These are phyloP conservation scores for Myoxocephalus aenaeus DNA, from an alignment of 2,797 vertebrate species.

Conservation along the genomic window DNA sequence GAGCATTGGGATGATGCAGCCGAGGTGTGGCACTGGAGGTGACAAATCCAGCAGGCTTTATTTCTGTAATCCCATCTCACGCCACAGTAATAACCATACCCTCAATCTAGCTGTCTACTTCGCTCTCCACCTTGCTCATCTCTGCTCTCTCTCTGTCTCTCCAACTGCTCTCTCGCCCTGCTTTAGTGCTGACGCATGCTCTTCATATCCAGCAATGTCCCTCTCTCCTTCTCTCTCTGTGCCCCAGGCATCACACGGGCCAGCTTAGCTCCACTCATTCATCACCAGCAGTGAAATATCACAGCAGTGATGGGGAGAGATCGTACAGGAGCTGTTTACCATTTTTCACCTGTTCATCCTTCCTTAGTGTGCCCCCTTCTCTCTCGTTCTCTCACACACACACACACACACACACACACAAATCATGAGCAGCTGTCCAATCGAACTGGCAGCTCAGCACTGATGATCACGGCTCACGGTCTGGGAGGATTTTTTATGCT, in stretches of 20 bases:
- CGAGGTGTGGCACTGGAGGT: conserved; percentile 60
- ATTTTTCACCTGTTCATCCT: conserved; percentile 46
- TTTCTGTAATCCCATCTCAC: conserved; percentile 44
- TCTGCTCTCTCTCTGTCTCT: conserved; percentile 32
- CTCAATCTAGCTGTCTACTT: conserved; percentile 40
- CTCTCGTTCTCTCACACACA: background rate
- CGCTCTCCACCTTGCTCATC: conserved; percentile 41
- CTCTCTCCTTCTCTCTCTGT: conserved; percentile 42
- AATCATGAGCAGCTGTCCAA: conserved; percentile 62
- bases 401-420: background rate
- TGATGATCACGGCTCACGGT: conserved; percentile 20
- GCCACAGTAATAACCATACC: conserved; percentile 33
- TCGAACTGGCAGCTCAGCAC: conserved; percentile 47
- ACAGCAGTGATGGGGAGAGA: background rate
- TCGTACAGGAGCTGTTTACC: conserved; percentile 10
- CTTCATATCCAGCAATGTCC: conserved; percentile 49
- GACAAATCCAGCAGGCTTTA: conserved; percentile 49
- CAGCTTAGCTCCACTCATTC: conserved; percentile 50
- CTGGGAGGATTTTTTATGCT: conserved; percentile 46
- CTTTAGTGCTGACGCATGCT: conserved; percentile 65
- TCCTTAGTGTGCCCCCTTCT: conserved; percentile 51
- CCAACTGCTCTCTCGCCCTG: conserved; percentile 24
- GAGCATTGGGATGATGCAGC: conserved; percentile 27
- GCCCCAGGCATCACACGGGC: conserved; percentile 43
- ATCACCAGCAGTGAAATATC: conserved; percentile 35